Evolutionary conservation across 2,888 invertebrate genomes (phyloP).

Genomic region (Bruchidius siliquastri): DNA sequence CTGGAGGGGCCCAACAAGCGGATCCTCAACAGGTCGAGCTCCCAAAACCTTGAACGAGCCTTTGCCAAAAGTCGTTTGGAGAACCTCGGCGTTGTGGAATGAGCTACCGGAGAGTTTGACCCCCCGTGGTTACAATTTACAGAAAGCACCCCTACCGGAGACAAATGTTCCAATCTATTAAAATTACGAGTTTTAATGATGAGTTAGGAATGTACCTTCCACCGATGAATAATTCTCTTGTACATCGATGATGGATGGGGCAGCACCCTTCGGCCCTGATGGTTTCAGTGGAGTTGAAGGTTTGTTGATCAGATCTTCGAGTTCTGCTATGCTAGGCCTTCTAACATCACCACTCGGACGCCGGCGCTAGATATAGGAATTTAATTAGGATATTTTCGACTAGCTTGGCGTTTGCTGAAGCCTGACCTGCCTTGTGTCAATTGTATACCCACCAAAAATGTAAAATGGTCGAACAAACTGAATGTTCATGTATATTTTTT

Average conservation of each 20-base stretch:
- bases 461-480: background rate
- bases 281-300: constrained; percentile 84
- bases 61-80: too few species aligned
- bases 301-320: constrained; percentile 87
- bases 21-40: too few species aligned
- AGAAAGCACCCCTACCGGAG: too few species aligned
- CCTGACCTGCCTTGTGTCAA: background rate
- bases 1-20: too few species aligned
- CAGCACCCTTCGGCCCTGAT: constrained; percentile 68
- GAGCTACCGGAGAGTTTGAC: too few species aligned
- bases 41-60: too few species aligned
- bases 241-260: constrained; percentile 86
- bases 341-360: constrained; percentile 88
- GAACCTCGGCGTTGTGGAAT: too few species aligned
- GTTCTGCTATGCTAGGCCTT: constrained; percentile 83
- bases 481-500: too few species aligned
- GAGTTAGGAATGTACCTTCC: constrained; percentile 65
- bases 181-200: too few species aligned
- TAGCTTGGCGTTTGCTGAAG: background rate
- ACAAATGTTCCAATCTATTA: too few species aligned
- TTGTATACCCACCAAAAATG: background rate
- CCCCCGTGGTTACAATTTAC: too few species aligned
- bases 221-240: constrained; percentile 94
- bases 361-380: constrained; percentile 56
- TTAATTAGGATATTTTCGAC: constrained; percentile 1